Conservation (phyloP, 2,888 invertebrate genomes). For the Euclidia mi region DNA sequence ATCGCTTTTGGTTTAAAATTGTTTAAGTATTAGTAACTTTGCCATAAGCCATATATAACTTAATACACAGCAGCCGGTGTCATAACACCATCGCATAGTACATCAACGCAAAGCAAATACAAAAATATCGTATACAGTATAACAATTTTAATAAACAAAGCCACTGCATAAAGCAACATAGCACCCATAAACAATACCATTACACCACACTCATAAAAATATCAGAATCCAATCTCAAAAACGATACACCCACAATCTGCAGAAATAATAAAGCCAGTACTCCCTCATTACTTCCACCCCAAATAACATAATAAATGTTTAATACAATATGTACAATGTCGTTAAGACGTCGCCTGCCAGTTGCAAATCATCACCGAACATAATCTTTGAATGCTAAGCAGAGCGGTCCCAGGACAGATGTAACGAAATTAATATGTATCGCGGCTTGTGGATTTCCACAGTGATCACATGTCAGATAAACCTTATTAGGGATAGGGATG, state of each 20-base stretch:
- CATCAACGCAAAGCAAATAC: too few species aligned
- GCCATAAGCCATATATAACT: too few species aligned
- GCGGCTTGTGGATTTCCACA: conserved; percentile 60
- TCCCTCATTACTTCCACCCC: conserved; percentile 13
- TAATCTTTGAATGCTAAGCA: conserved; percentile 62
- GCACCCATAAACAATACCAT: too few species aligned
- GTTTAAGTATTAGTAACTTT: too few species aligned
- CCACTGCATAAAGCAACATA: too few species aligned
- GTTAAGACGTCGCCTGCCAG: conserved; percentile 16
- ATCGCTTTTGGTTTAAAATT: too few species aligned
- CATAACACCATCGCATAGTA: too few species aligned
- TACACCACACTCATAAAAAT: too few species aligned
- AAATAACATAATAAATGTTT: neutral
- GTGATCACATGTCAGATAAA: conserved; percentile 57
- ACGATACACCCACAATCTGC: neutral
- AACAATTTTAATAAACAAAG: too few species aligned
- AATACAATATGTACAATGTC: conserved; percentile 15
- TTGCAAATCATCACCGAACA: conserved; percentile 40
- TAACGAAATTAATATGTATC: conserved; percentile 63
- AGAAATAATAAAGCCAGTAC: neutral
- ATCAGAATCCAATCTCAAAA: too few species aligned
- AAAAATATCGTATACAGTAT: too few species aligned
- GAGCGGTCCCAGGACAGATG: conserved; percentile 43
- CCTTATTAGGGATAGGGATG: conserved; percentile 55
- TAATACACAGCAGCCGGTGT: too few species aligned